These are phyloP conservation scores for Brachymystax lenok DNA, from an alignment of 2,797 vertebrate species.

Conservation along the genomic window DNA sequence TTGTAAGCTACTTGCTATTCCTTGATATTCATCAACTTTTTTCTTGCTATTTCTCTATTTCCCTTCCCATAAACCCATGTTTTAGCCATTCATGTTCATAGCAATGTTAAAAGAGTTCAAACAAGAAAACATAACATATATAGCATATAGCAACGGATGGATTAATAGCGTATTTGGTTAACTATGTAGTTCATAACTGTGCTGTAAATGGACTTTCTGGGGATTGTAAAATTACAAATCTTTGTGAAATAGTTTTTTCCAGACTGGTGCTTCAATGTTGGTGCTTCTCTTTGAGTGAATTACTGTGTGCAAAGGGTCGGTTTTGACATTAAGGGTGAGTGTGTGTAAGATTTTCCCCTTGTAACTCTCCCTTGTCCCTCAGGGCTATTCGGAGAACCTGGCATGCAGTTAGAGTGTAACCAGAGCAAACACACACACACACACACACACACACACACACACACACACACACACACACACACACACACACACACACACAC, in stretches of 20 bases:
- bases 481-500: no score
- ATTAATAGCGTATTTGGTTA: not conserved
- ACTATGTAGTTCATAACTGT: not conserved
- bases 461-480: no score
- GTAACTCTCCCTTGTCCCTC: constrained; percentile 40
- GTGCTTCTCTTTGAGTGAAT: constrained; percentile 18
- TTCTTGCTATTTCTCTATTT: not conserved
- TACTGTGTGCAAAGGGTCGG: constrained; percentile 23
- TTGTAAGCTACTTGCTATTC: not conserved
- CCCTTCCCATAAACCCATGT: not conserved
- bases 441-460: no score
- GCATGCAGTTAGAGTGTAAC: constrained; percentile 23
- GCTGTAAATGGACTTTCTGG: not conserved
- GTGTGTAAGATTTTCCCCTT: constrained; percentile 48
- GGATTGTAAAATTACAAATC: constrained; percentile 14
- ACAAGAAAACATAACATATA: not conserved
- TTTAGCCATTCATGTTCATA: not conserved
- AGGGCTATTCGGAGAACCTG: constrained; percentile 54
- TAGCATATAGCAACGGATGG: not conserved
- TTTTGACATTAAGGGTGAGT: constrained; percentile 23
- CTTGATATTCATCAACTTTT: not conserved
- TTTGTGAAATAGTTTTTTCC: not conserved
- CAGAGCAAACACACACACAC: not conserved
- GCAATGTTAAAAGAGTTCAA: not conserved
- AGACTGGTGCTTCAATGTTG: constrained; percentile 4